Evolutionary conservation across 2,113 vertebrate genomes (phyloP).

Genomic region (Nerophis ophidion): DNA sequence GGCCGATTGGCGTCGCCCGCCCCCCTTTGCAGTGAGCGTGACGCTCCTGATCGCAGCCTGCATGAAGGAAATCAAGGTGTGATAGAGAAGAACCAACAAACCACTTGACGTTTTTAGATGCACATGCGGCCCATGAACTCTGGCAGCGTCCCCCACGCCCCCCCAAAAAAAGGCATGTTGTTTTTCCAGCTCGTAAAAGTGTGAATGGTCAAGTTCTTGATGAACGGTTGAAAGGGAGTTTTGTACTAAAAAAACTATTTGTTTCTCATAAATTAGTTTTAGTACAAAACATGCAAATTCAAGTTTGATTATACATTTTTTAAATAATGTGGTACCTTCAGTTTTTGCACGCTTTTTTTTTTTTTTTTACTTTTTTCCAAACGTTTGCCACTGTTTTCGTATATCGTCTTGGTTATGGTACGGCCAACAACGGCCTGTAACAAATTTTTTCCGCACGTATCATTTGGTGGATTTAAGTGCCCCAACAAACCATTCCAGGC

Average conservation of each 20-base stretch:
- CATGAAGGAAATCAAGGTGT: slow-evolving; percentile 53
- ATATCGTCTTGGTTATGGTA: too few relatives aligned
- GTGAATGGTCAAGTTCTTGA: slow-evolving; percentile 57
- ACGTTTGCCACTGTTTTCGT: too few relatives aligned
- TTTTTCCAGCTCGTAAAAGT: slow-evolving; percentile 46
- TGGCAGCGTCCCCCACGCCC: slow-evolving; percentile 19
- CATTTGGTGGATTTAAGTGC: too few relatives aligned
- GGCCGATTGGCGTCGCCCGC: slow-evolving; percentile 28
- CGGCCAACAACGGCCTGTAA: too few relatives aligned
- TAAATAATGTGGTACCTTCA: too few relatives aligned
- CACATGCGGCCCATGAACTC: slow-evolving; percentile 47
- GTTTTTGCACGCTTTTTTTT: too few relatives aligned
- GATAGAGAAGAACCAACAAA: slow-evolving; percentile 54
- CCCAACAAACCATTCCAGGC: too few relatives aligned
- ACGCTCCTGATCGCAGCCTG: slow-evolving; percentile 48
- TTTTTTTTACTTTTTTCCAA: too few relatives aligned
- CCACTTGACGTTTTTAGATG: slow-evolving; percentile 58
- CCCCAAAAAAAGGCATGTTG: slow-evolving; percentile 4
- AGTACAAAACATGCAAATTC: slow-evolving; percentile 40
- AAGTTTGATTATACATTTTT: too few relatives aligned
- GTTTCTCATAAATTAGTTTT: too few relatives aligned
- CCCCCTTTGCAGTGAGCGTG: slow-evolving; percentile 32
- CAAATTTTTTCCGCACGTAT: too few relatives aligned
- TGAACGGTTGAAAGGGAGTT: slow-evolving; percentile 36
- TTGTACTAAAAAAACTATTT: too few relatives aligned